phyloP scores from a whole-genome alignment of 2,797 vertebrate genomes.

The Podarcis siculus region DNA sequence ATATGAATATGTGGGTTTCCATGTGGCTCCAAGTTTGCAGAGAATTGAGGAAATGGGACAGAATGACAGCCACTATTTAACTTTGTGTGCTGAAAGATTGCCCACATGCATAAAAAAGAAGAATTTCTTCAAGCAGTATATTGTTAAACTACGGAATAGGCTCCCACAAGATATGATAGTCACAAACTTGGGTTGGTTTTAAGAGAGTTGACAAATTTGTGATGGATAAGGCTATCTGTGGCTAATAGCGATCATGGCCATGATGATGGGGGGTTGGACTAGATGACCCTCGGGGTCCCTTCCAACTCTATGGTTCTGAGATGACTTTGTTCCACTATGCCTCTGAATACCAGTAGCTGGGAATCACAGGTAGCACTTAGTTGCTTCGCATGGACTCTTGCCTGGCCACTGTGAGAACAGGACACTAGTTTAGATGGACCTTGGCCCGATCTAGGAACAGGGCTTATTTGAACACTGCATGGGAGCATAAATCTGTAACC shows the following conservation, averaged over 20 bases:
- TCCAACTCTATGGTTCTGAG: no score
- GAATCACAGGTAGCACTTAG: not conserved
- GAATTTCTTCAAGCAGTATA: no score
- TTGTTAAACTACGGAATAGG: no score
- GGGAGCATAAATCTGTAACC: not conserved
- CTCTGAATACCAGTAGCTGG: not conserved
- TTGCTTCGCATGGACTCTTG: not conserved
- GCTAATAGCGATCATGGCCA: not conserved
- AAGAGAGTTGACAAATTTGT: no score
- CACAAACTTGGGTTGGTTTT: not conserved
- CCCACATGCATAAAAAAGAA: no score
- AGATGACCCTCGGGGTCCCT: no score
- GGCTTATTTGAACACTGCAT: not conserved
- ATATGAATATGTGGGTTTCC: no score
- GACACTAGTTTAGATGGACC: not conserved
- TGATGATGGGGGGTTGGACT: no score
- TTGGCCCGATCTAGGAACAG: not conserved
- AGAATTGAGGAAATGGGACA: no score
- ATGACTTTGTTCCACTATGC: not conserved
- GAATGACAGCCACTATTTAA: not conserved
- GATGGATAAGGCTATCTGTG: not conserved
- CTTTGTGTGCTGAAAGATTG: not conserved
- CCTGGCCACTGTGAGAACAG: not conserved
- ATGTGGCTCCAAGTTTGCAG: no score
- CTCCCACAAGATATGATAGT: not conserved